phyloP scores from a whole-genome alignment of 2,797 vertebrate species.

The Spondyliosoma cantharus region DNA sequence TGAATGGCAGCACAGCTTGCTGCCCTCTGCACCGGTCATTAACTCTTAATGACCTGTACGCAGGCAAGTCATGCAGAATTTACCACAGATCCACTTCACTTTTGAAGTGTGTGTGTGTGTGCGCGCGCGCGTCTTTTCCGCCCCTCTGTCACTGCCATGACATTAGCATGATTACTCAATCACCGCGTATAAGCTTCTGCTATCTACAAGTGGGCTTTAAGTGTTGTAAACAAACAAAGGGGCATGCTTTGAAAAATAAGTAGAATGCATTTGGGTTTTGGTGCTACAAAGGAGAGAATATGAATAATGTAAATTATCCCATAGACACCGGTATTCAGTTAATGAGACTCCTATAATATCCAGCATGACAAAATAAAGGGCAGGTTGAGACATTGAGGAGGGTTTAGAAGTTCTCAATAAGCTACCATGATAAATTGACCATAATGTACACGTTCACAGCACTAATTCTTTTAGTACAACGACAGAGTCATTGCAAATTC shows the following conservation, averaged over 20 bases:
- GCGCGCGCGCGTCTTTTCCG: not conserved
- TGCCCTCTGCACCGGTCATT: constrained; percentile 62
- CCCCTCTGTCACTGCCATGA: constrained; percentile 20
- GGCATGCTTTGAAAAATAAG: constrained; percentile 4
- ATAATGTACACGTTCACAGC: constrained; percentile 22
- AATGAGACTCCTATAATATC: not conserved
- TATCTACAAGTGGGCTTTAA: constrained; percentile 12
- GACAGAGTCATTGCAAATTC: not conserved
- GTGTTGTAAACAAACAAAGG: not conserved
- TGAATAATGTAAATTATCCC: not conserved
- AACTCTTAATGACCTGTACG: constrained; percentile 68
- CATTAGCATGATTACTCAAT: constrained; percentile 49
- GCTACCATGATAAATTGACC: constrained; percentile 8
- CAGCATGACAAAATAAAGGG: not conserved
- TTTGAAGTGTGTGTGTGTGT: constrained; percentile 27
- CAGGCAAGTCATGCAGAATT: constrained; percentile 51
- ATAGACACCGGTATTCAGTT: not conserved
- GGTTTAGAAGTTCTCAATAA: not conserved
- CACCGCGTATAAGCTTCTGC: constrained; percentile 6
- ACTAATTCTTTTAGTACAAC: constrained; percentile 1
- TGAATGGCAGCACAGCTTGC: constrained; percentile 58
- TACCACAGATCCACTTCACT: constrained; percentile 37
- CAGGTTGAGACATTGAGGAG: not conserved
- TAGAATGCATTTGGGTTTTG: not conserved
- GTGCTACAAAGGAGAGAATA: not conserved